Evolutionary conservation across 2,113 vertebrate species (phyloP).

Genomic region (Reinhardtius hippoglossoides): DNA sequence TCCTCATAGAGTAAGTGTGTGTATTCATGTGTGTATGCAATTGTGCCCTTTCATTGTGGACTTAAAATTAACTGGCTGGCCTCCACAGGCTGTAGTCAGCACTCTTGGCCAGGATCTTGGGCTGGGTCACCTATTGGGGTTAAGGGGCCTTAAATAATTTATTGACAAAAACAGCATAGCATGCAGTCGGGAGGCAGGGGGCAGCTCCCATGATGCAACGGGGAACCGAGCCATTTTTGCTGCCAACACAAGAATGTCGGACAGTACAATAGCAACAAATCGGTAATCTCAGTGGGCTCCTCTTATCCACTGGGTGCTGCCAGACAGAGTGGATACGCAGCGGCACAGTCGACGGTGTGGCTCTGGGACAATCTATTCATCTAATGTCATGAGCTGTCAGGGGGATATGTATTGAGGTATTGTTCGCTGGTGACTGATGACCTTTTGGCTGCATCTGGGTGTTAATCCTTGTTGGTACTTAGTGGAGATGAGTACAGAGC

Average conservation of each 20-base stretch:
- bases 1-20: constrained; percentile 24
- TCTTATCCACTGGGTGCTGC: constrained; percentile 30
- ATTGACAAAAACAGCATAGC: constrained; percentile 43
- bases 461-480: constrained; percentile 46
- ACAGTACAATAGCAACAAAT: constrained; percentile 38
- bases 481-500: constrained; percentile 22
- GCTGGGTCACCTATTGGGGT: constrained; percentile 54
- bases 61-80: constrained; percentile 37
- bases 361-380: constrained; percentile 39
- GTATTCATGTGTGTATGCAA: not conserved
- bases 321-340: constrained; percentile 26
- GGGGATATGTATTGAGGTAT: constrained; percentile 20
- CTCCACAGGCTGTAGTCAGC: constrained; percentile 39
- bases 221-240: constrained; percentile 41
- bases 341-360: not conserved
- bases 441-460: constrained; percentile 52
- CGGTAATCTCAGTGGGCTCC: constrained; percentile 32
- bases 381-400: constrained; percentile 25
- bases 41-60: constrained; percentile 29
- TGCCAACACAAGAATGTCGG: constrained; percentile 32
- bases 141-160: constrained; percentile 61
- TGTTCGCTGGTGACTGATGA: constrained; percentile 43
- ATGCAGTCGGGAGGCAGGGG: constrained; percentile 23
- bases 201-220: constrained; percentile 49
- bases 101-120: constrained; percentile 30